These are phyloP conservation scores for Ommatoiulus sabulosus DNA, from an alignment of 2,888 invertebrate genomes.

Conservation along the genomic window DNA sequence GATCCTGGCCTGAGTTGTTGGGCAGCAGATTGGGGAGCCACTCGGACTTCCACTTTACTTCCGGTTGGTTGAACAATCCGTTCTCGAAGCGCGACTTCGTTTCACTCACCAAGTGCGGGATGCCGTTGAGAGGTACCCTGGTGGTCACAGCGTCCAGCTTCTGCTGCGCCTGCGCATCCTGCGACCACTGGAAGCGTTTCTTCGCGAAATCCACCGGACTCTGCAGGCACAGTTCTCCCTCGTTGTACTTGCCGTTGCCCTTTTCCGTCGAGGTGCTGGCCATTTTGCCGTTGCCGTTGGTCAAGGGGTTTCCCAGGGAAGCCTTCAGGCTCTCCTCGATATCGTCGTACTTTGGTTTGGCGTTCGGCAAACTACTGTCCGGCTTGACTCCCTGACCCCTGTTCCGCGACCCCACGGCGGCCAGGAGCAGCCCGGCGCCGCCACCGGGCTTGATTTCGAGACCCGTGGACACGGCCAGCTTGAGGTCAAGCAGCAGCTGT, in stretches of 20 bases:
- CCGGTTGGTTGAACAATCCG: slow-evolving; percentile 60
- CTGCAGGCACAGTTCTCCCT: slow-evolving; percentile 42
- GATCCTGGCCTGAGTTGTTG: slow-evolving; percentile 57
- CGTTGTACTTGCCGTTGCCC: not conserved
- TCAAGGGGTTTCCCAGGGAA: not conserved
- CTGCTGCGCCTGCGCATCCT: slow-evolving; percentile 64
- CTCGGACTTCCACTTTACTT: slow-evolving; percentile 60
- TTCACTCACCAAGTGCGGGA: slow-evolving; percentile 62
- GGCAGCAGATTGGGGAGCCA: slow-evolving; percentile 59
- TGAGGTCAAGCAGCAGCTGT: slow-evolving; percentile 54
- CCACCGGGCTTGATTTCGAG: not conserved
- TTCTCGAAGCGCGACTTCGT: slow-evolving; percentile 64
- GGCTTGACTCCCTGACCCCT: too few species aligned
- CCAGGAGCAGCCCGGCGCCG: not conserved
- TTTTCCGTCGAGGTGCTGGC: not conserved
- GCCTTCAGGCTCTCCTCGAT: slow-evolving; percentile 46
- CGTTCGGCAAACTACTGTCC: not conserved
- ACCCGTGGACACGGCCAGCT: slow-evolving; percentile 46
- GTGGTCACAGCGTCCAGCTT: slow-evolving; percentile 66
- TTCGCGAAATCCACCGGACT: slow-evolving; percentile 75
- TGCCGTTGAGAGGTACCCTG: slow-evolving; percentile 64
- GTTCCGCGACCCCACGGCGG: not conserved
- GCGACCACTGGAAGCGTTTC: slow-evolving; percentile 72
- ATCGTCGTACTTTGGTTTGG: not conserved
- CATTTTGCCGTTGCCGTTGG: not conserved